Evolutionary conservation across 2,113 vertebrate genomes (phyloP).

Genomic region (Ancistrus triradiatus): DNA sequence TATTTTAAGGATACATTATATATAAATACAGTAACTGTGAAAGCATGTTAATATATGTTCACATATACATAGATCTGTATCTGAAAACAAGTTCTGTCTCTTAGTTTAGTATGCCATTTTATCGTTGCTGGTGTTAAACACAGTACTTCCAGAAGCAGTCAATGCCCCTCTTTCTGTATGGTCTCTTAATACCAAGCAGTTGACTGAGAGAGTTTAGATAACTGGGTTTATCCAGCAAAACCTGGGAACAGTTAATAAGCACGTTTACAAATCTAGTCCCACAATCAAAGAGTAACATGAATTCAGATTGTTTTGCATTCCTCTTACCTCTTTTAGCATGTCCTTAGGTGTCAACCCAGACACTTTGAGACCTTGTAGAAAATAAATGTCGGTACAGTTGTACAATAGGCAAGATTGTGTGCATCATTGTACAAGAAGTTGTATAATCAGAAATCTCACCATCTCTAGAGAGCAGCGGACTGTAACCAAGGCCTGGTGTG

Average conservation of each 20-base stretch:
- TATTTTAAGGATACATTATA: too few relatives aligned
- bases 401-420: neutral
- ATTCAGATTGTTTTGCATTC: neutral
- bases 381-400: neutral
- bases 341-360: conserved; percentile 55
- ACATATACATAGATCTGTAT: neutral
- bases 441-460: conserved; percentile 49
- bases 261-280: neutral
- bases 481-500: conserved; percentile 51
- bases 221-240: conserved; percentile 61
- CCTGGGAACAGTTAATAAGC: conserved; percentile 56
- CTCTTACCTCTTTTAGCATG: conserved; percentile 59
- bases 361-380: conserved; percentile 53
- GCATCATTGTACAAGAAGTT: neutral
- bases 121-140: conserved; percentile 49
- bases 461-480: conserved; percentile 57
- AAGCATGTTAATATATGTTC: conserved; percentile 6
- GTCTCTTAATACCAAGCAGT: conserved; percentile 57
- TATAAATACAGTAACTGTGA: too few relatives aligned
- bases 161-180: conserved; percentile 64
- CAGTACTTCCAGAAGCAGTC: conserved; percentile 78
- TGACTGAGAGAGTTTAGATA: conserved; percentile 56
- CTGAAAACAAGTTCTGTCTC: too few relatives aligned
- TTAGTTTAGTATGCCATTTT: neutral
- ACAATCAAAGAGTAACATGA: neutral